Evolutionary conservation across 1,140 invertebrate species (phyloP), one percentile per base, ranked within the genome.

Genomic region (Drosophila nigromelanica): DNA sequence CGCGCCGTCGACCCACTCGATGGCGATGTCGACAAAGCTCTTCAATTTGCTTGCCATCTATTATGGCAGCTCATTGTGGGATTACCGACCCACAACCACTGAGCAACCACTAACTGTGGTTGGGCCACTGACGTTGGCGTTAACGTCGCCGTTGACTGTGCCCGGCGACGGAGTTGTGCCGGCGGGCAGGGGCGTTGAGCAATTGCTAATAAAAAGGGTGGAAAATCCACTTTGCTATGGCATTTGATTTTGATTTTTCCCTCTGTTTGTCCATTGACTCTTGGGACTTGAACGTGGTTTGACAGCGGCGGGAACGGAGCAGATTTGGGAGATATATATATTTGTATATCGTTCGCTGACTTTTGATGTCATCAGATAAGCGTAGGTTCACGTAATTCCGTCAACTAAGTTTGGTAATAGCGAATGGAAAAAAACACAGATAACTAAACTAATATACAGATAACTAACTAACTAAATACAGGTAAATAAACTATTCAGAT

Each of bases 161-260:
- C n/a, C 54, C 3, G 51, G 1, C 15, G 33, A 14, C 6, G 18
- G 8, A 12, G 15, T 21, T 5, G 27, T 47, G 54, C 11, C 33
- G 10, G 37, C 24, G 7, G 33, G 24, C 33, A 37, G 43, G 40
- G 35, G 59, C 50, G 42, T 62, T 64, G 76, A 79, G 72, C 76
- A 89, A 87, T 89, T 89, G 82, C 82, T 87, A 87, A 87, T 87
- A 87, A 90, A 87, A 90, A 80, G 89, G 89, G 89, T 90, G 89
- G 89, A 90, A 89, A 90, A 90, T 90, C 83, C 89, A 90, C 89
- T 90, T 90, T 89, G 89, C 80, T 76, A 90, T 89, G 89, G 89
- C 83, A 90, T 90, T 90, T 90, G 89, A 90, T 90, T 90, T 87
- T 90, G 79, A 89, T 89, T 89, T 89, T 62, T 81, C 71, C 75